Evolutionary conservation across 2,888 invertebrate species (phyloP).

Genomic region (Apodemia zela): DNA sequence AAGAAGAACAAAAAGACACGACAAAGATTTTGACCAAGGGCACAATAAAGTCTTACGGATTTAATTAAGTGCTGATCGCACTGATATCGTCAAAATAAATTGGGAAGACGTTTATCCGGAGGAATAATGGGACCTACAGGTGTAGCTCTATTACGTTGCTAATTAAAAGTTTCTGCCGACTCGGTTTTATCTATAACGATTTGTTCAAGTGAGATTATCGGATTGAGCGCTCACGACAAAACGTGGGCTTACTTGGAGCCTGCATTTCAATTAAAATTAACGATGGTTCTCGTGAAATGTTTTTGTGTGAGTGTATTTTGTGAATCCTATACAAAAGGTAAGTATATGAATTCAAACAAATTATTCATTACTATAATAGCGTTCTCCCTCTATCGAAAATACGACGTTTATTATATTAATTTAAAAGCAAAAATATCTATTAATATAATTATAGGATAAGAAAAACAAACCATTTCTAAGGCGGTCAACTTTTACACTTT

Average conservation of each 20-base stretch:
- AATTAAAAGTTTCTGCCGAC: slow-evolving; percentile 45
- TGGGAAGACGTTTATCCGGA: slow-evolving; percentile 31
- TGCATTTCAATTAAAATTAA: slow-evolving; percentile 18
- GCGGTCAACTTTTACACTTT: too few species aligned
- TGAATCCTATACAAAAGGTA: neutral
- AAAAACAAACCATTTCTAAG: too few species aligned
- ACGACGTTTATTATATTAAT: too few species aligned
- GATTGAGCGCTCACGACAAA: slow-evolving; percentile 22
- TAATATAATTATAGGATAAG: too few species aligned
- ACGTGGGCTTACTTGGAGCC: slow-evolving; percentile 20
- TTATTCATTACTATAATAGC: too few species aligned
- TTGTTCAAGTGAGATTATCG: slow-evolving; percentile 28
- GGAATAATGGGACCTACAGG: slow-evolving; percentile 39
- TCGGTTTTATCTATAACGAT: slow-evolving; percentile 31
- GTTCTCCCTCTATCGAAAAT: too few species aligned
- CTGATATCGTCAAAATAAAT: slow-evolving; percentile 34
- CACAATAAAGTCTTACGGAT: slow-evolving; percentile 22
- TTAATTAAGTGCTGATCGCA: slow-evolving; percentile 31
- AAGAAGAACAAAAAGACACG: neutral
- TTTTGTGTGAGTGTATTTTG: neutral
- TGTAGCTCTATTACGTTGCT: slow-evolving; percentile 35
- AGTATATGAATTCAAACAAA: too few species aligned
- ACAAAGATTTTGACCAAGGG: slow-evolving; percentile 16
- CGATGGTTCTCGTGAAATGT: neutral
- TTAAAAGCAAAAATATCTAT: too few species aligned